phyloP scores from a whole-genome alignment of 2,113 vertebrate species.

The Peromyscus polionotus region DNA sequence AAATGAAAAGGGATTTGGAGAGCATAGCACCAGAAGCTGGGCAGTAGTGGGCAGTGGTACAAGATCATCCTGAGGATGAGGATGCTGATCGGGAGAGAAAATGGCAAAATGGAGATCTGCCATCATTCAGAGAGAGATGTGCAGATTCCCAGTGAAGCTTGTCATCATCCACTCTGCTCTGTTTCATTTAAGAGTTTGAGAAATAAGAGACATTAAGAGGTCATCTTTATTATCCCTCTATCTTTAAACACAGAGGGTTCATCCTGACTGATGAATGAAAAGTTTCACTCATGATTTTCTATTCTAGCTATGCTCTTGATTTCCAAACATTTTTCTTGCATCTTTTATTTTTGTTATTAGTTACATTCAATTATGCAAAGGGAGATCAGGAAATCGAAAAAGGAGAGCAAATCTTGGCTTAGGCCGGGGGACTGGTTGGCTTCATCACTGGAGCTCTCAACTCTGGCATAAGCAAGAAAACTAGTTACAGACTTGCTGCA shows the following conservation, averaged over 20 bases:
- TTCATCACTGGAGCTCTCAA: neutral
- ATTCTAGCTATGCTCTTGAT: neutral
- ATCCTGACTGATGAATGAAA: neutral
- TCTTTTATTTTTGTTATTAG: neutral
- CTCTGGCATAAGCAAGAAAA: neutral
- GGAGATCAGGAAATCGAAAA: no score
- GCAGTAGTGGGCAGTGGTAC: neutral
- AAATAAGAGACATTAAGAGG: neutral
- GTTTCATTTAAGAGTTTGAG: neutral
- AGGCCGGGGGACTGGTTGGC: neutral
- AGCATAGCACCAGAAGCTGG: fast-evolving
- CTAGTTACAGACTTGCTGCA: neutral
- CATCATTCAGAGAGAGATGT: neutral
- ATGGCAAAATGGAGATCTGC: neutral
- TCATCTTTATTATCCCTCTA: fast-evolving
- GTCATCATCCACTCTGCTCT: neutral
- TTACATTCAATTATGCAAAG: neutral
- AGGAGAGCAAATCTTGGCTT: neutral
- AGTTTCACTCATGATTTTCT: neutral
- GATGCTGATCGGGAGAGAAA: neutral
- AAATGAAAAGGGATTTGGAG: neutral
- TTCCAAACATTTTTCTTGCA: neutral
- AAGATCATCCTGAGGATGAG: neutral
- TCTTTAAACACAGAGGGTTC: neutral
- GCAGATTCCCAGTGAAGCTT: neutral